Conservation (phyloP, 1,140 invertebrate genomes). For the Drosophila leontia region DNA sequence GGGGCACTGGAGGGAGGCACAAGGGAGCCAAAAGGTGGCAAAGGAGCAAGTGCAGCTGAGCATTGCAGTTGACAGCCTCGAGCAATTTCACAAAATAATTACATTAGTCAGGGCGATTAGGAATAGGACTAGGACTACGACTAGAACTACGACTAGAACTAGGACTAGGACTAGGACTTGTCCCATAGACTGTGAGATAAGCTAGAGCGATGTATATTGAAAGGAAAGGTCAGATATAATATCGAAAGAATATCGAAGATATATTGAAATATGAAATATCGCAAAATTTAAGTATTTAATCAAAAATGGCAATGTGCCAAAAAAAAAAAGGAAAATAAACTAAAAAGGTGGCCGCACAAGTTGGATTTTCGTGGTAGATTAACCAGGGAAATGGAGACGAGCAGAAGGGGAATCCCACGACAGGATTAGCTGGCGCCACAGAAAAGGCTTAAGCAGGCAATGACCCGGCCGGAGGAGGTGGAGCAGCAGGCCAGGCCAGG, state of each 20-base stretch:
- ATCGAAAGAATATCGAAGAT: not conserved
- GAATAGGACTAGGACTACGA: conserved; percentile 24
- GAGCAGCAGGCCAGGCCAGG: not conserved
- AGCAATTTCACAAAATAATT: conserved; percentile 62
- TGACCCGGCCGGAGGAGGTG: conserved; percentile 22
- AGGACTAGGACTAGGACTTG: conserved; percentile 11
- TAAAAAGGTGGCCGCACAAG: conserved; percentile 5
- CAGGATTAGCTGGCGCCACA: conserved; percentile 17
- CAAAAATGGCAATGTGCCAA: conserved; percentile 20
- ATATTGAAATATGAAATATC: not conserved
- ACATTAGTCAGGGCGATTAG: conserved; percentile 48
- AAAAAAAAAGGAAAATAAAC: conserved; percentile 16
- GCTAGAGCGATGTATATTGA: not conserved
- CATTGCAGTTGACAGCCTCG: conserved; percentile 20
- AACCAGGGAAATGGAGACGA: conserved; percentile 14
- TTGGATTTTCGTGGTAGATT: conserved; percentile 8
- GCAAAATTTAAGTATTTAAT: too few species aligned
- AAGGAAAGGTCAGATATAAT: not conserved
- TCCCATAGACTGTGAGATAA: not conserved
- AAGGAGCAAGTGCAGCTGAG: conserved; percentile 9
- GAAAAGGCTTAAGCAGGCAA: conserved; percentile 36
- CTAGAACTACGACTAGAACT: conserved; percentile 19
- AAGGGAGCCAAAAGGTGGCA: not conserved
- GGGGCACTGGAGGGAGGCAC: not conserved
- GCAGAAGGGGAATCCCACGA: not conserved